Percentiles rank a stretch among this genome's conserved stretches.
These are phyloP conservation scores for Coregonus ussuriensis DNA, from an alignment of 2,797 vertebrate species.

Conservation along the genomic window DNA sequence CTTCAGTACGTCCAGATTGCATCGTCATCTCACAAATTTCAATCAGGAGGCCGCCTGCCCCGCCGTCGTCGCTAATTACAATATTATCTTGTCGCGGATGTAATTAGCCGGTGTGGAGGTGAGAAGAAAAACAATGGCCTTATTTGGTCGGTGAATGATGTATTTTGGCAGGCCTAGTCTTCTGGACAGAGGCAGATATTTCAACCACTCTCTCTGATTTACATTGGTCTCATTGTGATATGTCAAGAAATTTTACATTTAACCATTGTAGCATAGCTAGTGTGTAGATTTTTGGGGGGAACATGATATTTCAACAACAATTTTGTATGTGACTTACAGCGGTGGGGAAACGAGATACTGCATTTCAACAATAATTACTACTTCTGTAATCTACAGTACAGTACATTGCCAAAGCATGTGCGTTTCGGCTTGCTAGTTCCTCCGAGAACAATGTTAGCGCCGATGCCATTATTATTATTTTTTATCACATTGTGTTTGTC, in stretches of 20 bases:
- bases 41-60: constrained; percentile 45
- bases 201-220: constrained; percentile 6
- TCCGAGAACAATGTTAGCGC: neutral
- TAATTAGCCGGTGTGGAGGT: constrained; percentile 53
- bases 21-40: constrained; percentile 48
- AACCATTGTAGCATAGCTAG: neutral
- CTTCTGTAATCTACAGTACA: neutral
- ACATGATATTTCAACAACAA: neutral
- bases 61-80: constrained; percentile 52
- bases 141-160: constrained; percentile 29
- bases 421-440: constrained; percentile 2
- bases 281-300: neutral
- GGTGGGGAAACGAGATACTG: too few species aligned
- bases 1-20: constrained; percentile 60
- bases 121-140: constrained; percentile 37
- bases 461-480: neutral
- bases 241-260: neutral
- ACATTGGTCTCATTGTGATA: neutral
- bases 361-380: neutral
- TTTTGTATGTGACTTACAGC: too few species aligned
- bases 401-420: constrained; percentile 3
- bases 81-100: constrained; percentile 40
- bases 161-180: constrained; percentile 7
- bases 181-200: constrained; percentile 12
- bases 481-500: neutral